Evolutionary conservation across 2,113 vertebrate genomes (phyloP).

Genomic region (Spermophilus dauricus): DNA sequence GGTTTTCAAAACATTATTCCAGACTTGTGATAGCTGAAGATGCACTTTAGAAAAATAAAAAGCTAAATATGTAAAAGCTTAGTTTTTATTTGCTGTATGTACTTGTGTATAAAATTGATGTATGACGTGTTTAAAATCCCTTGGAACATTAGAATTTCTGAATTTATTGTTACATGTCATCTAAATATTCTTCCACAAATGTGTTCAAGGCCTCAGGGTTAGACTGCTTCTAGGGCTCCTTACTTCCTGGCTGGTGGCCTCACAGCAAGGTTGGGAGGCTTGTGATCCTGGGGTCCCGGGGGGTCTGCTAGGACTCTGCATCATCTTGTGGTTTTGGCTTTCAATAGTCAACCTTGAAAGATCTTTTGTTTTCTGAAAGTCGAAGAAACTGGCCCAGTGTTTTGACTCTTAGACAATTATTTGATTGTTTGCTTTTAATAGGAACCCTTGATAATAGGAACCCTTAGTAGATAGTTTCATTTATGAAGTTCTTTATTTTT

Average conservation of each 20-base stretch:
- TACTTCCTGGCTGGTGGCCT: background rate
- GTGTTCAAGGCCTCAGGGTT: background rate
- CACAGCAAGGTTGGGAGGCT: background rate
- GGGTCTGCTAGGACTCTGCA: background rate
- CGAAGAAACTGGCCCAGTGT: slow-evolving; percentile 54
- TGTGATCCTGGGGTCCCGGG: background rate
- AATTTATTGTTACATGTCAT: background rate
- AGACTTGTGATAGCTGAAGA: background rate
- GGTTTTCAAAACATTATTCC: background rate
- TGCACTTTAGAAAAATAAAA: background rate
- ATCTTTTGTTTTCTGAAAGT: slow-evolving; percentile 74
- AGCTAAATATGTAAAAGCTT: background rate
- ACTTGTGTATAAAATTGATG: no score
- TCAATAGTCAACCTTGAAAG: slow-evolving; percentile 61
- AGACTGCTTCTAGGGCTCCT: background rate
- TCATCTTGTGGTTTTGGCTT: slow-evolving; percentile 61
- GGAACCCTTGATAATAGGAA: slow-evolving; percentile 63
- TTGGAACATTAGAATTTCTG: slow-evolving; percentile 9
- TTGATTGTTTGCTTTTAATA: slow-evolving; percentile 74
- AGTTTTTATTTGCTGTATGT: slow-evolving; percentile 41
- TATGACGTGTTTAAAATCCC: background rate
- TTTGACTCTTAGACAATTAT: slow-evolving; percentile 65
- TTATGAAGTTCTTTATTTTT: slow-evolving; percentile 48
- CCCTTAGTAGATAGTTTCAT: background rate
- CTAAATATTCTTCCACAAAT: background rate